Evolutionary conservation across 2,113 vertebrate genomes (phyloP), one percentile per base, ranked within the genome.

Genomic region (Parotia lawesii): DNA sequence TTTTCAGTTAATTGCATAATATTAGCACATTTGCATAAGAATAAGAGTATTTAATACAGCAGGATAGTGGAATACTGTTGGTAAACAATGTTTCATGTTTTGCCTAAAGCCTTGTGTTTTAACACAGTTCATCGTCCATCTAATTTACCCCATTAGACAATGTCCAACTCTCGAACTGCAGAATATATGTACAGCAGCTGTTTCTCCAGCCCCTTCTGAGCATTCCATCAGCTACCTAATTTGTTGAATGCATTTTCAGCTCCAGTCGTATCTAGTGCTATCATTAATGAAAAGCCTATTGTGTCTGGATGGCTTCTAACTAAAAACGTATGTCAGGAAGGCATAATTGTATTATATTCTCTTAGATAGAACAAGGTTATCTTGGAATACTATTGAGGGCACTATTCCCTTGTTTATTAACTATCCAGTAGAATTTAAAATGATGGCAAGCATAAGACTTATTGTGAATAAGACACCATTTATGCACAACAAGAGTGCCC

Each of bases 261-360:
- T 79, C 40, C 35, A 57, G 37, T n/a, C 2, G 0, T 78, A 91
- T 44, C 71, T 74, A 87, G 10, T 27, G 47, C 67, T 87, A 69
- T 44, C 64, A 74, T 57, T 94, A 93, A 94, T 85, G 81, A 95
- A 95, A 95, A 95, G 82, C 62, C 64, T 71, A 23, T 73, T 77
- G 35, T 56, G 40, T 62, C 50, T 85, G 51, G 54, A 79, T 77
- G 71, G 42, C 37, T 93, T 94, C 77, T 73, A 89, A 74, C 58
- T 2, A 82, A 89, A 73, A 79, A 74, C 75, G 44, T 13, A 85
- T 8, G 28, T 44, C 51, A 84, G 40, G 44, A 90, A 94, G n/a
- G 20, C 56, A 40, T 90, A 88, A 77, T 9, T 62, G 14, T 60
- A 82, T 94, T 82, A 66, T 60, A 73, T 58, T 66, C 11, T 58